Evolutionary conservation across 2,888 invertebrate genomes (phyloP), one percentile per base, ranked within the genome.

Genomic region (Dichetophora obliterata): DNA sequence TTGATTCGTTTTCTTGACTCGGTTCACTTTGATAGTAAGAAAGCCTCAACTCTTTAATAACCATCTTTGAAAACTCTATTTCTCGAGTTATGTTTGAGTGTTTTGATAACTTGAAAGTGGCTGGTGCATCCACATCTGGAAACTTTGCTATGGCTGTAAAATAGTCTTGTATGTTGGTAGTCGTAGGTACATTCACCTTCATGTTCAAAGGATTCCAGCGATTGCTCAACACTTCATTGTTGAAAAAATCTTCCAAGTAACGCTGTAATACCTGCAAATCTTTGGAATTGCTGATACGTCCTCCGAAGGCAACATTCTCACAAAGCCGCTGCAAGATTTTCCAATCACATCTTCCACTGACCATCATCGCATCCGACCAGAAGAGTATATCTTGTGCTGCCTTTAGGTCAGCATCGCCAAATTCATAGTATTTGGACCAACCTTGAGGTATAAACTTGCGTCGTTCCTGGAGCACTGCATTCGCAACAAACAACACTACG

Each of bases 401-500:
- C 71, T 93, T 91, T 1, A 96, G 90, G 88, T 97, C 97, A 0
- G 94, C 92, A 82, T 94, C 93, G 72, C 94, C 94, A 89, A 97
- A 97, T 85, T 97, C 96, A 88, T 98, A 97, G 86, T 93, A 93
- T 86, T 94, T 95, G 0, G 94, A 94, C 97, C 97, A 97, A 0
- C 96, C 93, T 91, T 96, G 96, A 0, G 98, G 98, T 82, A 98
- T 95, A 88, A 94, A 99, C 72, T 94, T 95, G 77, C 98, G 91
- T 57, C 99, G 91, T 89, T 99, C 99, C 87, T 95, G 95, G 72
- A 97, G 91, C 16, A 98, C 91, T 0, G 98, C 97, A 88, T 98
- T 98, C 75, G 96, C 91, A 92, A 95, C 95, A 79, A 97, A 94
- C 19, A 98, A 90, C 6, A 95, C 93, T 83, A 98, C 93, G 76